Base-by-base conservation (phyloP, 2,888 invertebrate genomes). In the Toxonevra muliebris region DNA sequence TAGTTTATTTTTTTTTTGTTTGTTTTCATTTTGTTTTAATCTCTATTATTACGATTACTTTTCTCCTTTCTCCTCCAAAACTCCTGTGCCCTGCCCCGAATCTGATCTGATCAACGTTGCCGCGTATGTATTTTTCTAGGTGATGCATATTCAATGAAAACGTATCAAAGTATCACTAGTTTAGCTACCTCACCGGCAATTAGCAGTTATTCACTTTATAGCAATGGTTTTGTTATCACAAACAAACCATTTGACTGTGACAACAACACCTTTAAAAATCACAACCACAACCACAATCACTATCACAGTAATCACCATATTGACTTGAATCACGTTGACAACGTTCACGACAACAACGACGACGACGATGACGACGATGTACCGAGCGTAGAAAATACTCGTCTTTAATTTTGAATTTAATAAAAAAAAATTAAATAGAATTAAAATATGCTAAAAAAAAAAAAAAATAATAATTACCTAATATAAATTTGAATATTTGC, bases 131-230 rank as follows among this genome's bases (percentile, higher is more conserved):
- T 30, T 7, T 30, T 69, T 69, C 69, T 81, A 84, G 84, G 84
- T 80, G 84, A 84, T 77, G 84, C 84, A 77, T 82, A 83, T 79
- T 85, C 85, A 76, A 82, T 85, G 82, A 84, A 84, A 84, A 85
- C 85, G 61, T 85, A 82, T 82, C 84, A 84, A 80, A 85, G 85
- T 81, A 80, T 81, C 75, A 85, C 85, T 81, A 85, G 85, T 79
- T 83, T 85, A 82, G 85, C 85, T 73, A 85, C 85, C 71, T 85
- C 85, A 70, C 79, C 83, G 75, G 85, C 85, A 71, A 80, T 82
- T 72, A 85, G 85, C 79, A 82, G 80, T 78, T 80, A 82, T 76
- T 84, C 85, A 68, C 75, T 85, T 59, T 81, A 81, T 79, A 85
- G 84, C 79, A 84, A 82, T 76, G 80, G 82, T 68, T 83, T 79